Evolutionary conservation across 2,888 invertebrate species (phyloP), one percentile per base, ranked within the genome.

Genomic region (Ophraella communa): DNA sequence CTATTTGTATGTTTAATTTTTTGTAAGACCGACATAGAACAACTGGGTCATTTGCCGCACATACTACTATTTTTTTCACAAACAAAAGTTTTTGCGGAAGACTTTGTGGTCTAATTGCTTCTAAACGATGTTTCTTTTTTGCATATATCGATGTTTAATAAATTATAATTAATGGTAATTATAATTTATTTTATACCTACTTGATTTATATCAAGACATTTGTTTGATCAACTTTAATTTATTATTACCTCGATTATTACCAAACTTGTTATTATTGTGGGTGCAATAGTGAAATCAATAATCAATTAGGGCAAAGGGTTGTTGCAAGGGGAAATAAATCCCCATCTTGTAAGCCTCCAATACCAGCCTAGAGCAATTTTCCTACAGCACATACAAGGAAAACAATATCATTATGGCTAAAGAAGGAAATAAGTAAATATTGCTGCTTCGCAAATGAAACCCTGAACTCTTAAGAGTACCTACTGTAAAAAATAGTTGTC

Each of bases 21-120:
- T 47, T 21, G 17, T 33, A 45, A 47, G 47, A 47, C 30, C 47
- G 47, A 47, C 47, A 47, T 18, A 3, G 7, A 17, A 18, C 42
- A 67, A 62, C 61, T 64, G 62, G 67, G 67, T 67, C 64, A 67
- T 64, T 67, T 57, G 51, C 10, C 55, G 57, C 52, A 27, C 45
- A 55, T 65, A 62, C 62, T 62, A 49, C 58, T 65, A 63, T 60
- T 39, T 39, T 4, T 35, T 39, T 39, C 17, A 17, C 7, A 62
- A 59, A 56, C 53, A 64, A 57, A 39, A 14, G n/a, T 60, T 62
- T 66, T 66, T 61, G 58, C 67, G 62, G 64, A 64, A 62, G 64
- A 57, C 53, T 62, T 63, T 67, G 64, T 67, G 67, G 67, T 67
- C 67, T 67, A 64, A 67, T 67, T 63, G 58, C 58, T 64, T 49